Evolutionary conservation across 2,797 vertebrate genomes (phyloP).

Genomic region (Vultur gryphus): DNA sequence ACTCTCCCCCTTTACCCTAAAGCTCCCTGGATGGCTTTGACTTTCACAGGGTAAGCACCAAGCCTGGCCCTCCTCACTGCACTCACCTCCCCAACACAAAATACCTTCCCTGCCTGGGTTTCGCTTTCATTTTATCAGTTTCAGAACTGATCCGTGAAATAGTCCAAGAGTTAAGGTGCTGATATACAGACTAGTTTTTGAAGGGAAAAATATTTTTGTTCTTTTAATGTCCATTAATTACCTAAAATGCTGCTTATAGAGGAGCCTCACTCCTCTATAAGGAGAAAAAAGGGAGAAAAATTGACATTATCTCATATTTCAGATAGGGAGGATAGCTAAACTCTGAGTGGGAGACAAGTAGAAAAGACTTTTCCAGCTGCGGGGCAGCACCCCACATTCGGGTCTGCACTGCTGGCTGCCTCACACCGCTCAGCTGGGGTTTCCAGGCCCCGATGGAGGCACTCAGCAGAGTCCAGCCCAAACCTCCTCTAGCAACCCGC

Average conservation of each 20-base stretch:
- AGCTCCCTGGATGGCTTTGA: neutral
- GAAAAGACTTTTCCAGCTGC: neutral
- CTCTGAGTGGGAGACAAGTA: neutral
- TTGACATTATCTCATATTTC: neutral
- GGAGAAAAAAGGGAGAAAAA: neutral
- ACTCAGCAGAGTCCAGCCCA: neutral
- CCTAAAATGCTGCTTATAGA: neutral
- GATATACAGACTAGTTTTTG: neutral
- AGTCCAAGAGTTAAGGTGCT: neutral
- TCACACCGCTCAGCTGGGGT: accelerated
- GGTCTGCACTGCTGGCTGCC: neutral
- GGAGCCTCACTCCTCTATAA: neutral
- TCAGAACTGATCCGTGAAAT: neutral
- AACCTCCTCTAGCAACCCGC: neutral
- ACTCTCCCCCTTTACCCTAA: neutral
- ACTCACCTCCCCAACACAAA: neutral
- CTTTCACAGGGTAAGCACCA: neutral
- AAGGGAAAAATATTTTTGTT: neutral
- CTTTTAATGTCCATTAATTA: neutral
- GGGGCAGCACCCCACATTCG: neutral
- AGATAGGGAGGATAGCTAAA: neutral
- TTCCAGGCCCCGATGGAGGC: accelerated
- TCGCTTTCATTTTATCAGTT: neutral
- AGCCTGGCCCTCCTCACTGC: neutral
- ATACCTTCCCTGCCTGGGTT: neutral